Base-by-base conservation (phyloP, 2,113 vertebrate species). In the Chunga burmeisteri region DNA sequence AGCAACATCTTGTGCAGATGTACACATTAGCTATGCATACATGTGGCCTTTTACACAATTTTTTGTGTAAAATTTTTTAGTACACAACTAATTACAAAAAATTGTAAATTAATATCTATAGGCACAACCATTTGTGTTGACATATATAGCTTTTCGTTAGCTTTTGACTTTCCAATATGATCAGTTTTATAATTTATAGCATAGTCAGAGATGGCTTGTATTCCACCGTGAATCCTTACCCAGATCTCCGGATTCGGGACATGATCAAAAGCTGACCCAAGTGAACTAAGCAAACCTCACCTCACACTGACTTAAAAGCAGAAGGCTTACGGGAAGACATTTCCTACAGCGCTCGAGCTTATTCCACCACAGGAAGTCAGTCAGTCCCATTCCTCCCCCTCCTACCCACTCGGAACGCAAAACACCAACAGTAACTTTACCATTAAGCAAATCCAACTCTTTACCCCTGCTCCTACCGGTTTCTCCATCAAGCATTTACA, bases 371-470 rank as follows among this genome's bases (percentile, higher is more conserved):
- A 94, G 86, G 75, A 90, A 86, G 61, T 49, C 93, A 90, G 56
- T 40, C 67, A 71, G 72, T 81, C 55, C 80, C 89, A 90, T 77
- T 94, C 77, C 68, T 89, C 17, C 50, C 40, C 82, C 80, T 96
- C 88, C 88, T 70, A 92, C 90, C 78, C 68, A 74, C 42, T 42
- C 56, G 14, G 46, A 80, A 75, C 36, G 85, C 74, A 88, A 72
- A 93, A 82, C 66, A 83, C 30, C 13, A 47, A 65, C 34, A 88
- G 67, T 52, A 78, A 61, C 86, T 83, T 93, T 26, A 90, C 46
- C 55, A 73, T 73, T 16, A 83, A 81, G 92, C 59, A 94, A 94
- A 97, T 83, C 79, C 86, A 94, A 80, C 91, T 94, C 91, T 86
- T 88, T 20, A 72, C 44, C 90, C 88, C 77, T 81, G 93, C 75